phyloP scores from a whole-genome alignment of 1,140 invertebrate genomes.

The Lucilia sericata region DNA sequence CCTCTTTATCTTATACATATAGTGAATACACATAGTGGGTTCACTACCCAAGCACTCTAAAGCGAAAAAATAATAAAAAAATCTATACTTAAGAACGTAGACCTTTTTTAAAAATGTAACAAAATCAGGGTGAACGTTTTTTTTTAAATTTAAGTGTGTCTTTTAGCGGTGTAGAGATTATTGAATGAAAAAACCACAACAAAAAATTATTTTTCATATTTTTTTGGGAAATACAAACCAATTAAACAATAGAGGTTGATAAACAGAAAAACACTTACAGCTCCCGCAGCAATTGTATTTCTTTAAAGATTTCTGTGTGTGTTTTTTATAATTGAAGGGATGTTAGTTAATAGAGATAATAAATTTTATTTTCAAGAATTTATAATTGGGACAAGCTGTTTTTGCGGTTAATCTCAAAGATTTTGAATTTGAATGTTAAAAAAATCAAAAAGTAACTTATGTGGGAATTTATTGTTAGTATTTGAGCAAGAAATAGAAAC shows the following conservation, averaged over 20 bases:
- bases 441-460: not conserved
- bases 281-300: not conserved
- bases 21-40: constrained; percentile 8
- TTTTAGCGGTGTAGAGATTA: not conserved
- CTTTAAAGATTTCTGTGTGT: not conserved
- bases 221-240: not conserved
- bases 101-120: constrained; percentile 5
- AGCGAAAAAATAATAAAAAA: not conserved
- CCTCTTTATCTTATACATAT: not conserved
- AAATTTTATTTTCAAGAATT: not conserved
- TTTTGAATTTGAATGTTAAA: not conserved
- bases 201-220: not conserved
- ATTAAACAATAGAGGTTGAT: not conserved
- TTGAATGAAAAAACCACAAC: not conserved
- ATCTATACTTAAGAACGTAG: not conserved
- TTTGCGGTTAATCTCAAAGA: not conserved
- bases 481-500: not conserved
- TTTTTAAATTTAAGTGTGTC: not conserved
- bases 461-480: not conserved
- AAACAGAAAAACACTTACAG: not conserved
- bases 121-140: constrained; percentile 14
- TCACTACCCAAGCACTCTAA: constrained; percentile 2
- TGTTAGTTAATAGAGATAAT: not conserved
- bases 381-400: not conserved
- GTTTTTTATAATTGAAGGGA: not conserved